These are phyloP conservation scores for Pteruthius melanotis DNA, from an alignment of 2,113 vertebrate species.

Conservation along the genomic window DNA sequence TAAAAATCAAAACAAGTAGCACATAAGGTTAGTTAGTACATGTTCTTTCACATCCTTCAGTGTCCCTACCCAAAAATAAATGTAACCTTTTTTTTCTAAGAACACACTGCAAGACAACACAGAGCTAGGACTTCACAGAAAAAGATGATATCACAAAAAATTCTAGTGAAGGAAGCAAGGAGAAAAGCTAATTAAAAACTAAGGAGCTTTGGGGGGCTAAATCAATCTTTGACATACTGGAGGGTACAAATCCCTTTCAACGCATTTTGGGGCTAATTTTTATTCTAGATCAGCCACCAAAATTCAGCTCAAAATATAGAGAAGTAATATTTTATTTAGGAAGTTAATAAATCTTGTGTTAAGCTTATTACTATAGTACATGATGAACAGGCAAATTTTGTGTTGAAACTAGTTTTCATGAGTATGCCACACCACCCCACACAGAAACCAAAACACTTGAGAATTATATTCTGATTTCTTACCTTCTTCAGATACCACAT, in stretches of 20 bases:
- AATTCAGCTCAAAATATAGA: background rate
- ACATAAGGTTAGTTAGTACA: background rate
- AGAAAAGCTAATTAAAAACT: background rate
- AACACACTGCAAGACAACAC: background rate
- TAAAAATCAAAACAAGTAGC: background rate
- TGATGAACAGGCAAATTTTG: background rate
- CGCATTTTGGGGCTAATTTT: background rate
- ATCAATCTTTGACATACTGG: background rate
- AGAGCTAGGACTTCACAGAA: background rate
- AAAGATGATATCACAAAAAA: background rate
- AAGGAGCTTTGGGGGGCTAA: background rate
- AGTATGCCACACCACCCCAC: fast-evolving
- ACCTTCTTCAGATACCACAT: background rate
- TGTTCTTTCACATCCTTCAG: background rate
- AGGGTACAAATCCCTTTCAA: background rate
- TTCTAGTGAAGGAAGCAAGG: background rate
- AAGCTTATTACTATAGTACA: background rate
- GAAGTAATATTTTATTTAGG: background rate
- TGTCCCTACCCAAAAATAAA: background rate
- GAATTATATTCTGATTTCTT: background rate
- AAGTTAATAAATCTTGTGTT: background rate
- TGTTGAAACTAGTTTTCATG: background rate
- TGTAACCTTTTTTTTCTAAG: background rate
- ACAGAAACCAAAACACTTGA: background rate
- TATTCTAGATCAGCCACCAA: background rate